Percentiles rank a stretch among this genome's conserved stretches.
Conservation (phyloP, 1,140 invertebrate species). For the Daktulosphaira vitifoliae region DNA sequence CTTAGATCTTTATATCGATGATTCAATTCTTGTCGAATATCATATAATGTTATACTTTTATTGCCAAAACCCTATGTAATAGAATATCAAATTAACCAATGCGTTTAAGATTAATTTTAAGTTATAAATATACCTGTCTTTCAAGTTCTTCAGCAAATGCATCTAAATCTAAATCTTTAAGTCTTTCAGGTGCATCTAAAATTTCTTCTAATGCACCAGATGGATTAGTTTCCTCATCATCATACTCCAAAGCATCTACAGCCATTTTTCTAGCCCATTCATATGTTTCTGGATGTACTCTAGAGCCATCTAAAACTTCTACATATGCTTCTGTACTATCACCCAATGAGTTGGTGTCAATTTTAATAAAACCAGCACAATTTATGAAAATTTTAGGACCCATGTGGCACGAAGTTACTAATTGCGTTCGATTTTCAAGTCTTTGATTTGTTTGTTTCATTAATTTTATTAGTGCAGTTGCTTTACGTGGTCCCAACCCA, state of each 20-base stretch:
- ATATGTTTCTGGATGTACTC: constrained; percentile 98
- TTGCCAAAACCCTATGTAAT: constrained; percentile 88
- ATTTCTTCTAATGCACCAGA: constrained; percentile 96
- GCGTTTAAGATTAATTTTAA: not conserved
- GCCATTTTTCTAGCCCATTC: constrained; percentile 99
- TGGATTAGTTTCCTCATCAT: constrained; percentile 88
- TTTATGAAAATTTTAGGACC: constrained; percentile 99
- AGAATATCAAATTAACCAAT: constrained; percentile 35
- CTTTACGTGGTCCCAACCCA: constrained; percentile 92
- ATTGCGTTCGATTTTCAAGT: constrained; percentile 86
- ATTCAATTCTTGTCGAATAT: constrained; percentile 92
- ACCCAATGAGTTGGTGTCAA: constrained; percentile 88
- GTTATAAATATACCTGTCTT: constrained; percentile 56
- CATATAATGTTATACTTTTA: constrained; percentile 94
- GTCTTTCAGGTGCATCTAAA: constrained; percentile 83
- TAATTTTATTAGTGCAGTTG: constrained; percentile 76
- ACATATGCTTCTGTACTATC: constrained; percentile 90
- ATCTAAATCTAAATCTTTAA: constrained; percentile 96
- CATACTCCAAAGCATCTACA: constrained; percentile 96
- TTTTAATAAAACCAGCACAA: constrained; percentile 98
- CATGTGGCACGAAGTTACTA: constrained; percentile 92
- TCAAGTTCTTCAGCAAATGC: constrained; percentile 97
- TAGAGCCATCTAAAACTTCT: constrained; percentile 92
- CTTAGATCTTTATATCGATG: constrained; percentile 91
- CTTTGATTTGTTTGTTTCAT: constrained; percentile 89